Conservation (phyloP, 2,113 vertebrate genomes). For the Pardalotus punctatus region DNA sequence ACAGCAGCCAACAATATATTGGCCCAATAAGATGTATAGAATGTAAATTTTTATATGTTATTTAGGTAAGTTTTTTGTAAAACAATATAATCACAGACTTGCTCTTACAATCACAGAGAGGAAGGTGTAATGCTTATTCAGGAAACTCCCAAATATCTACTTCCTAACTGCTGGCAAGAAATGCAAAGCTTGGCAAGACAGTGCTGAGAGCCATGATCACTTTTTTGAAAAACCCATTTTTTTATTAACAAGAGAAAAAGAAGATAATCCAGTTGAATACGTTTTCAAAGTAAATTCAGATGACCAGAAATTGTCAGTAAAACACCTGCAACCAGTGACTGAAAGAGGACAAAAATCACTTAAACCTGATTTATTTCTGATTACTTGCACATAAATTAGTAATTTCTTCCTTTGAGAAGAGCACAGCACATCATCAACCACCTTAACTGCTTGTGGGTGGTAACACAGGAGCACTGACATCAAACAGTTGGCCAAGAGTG, state of each 20-base stretch:
- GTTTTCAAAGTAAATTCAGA: background rate
- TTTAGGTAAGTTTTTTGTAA: background rate
- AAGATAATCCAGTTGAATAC: background rate
- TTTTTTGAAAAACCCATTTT: background rate
- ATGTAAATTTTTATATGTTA: background rate
- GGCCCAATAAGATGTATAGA: background rate
- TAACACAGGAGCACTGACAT: background rate
- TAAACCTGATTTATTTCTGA: background rate
- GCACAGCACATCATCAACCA: background rate
- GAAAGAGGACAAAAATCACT: background rate
- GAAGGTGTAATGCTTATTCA: background rate
- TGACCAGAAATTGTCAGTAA: background rate
- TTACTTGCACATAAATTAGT: background rate
- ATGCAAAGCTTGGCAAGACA: background rate
- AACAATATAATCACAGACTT: background rate
- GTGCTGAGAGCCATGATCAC: background rate
- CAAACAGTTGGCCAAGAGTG: background rate
- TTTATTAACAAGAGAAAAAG: background rate
- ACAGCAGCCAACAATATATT: background rate
- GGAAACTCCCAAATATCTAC: background rate
- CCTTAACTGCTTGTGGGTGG: slow-evolving; percentile 5
- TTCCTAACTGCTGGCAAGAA: background rate
- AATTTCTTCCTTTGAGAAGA: background rate
- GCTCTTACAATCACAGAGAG: background rate
- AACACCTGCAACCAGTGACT: background rate